Evolutionary conservation across 1,140 invertebrate genomes (phyloP), one percentile per base, ranked within the genome.

Genomic region (Sweltsa coloradensis): DNA sequence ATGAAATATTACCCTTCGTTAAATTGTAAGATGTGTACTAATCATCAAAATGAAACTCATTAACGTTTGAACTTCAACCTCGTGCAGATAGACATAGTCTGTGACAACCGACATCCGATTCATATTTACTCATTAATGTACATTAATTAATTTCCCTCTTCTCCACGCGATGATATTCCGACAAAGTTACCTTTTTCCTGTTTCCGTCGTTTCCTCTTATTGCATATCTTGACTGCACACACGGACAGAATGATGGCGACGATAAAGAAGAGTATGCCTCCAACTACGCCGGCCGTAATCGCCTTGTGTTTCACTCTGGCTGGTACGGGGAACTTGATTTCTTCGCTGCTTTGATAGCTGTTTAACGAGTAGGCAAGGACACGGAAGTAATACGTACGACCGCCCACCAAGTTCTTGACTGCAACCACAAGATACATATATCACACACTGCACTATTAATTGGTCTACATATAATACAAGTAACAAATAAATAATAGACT

Each of bases 211-310:
- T 93, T 94, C 61, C 89, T 73, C 70, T 94, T 91, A 75, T 94
- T 94, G 77, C 90, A 94, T 65, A 93, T 92, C 77, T 95, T 95
- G 58, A 96, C 90, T 55, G 89, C 87, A 74, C 90, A 94, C 59
- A 95, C 85, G 51, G 89, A 91, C 57, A 94, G 76, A 63, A 94
- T 94, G 66, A 95, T 93, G 62, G 90, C 89, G 57, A 93, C 89
- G 60, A 94, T 89, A 77, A 94, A 94, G 74, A 95, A 94, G 55
- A 95, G 75, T 59, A 96, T 87, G 52, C 90, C 90, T 55, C 90
- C 91, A 43, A 94, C 89, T 51, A 94, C 85, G 34, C 89, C 89
- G 53, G 89, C 89, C 51, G 88, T 91, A 63, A 91, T 90, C 49
- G 88, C 89, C 76, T 90, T 89, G 71, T 89, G 85, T 66, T 89